phyloP scores from a whole-genome alignment of 2,888 invertebrate species.

The Drosophila putrida region DNA sequence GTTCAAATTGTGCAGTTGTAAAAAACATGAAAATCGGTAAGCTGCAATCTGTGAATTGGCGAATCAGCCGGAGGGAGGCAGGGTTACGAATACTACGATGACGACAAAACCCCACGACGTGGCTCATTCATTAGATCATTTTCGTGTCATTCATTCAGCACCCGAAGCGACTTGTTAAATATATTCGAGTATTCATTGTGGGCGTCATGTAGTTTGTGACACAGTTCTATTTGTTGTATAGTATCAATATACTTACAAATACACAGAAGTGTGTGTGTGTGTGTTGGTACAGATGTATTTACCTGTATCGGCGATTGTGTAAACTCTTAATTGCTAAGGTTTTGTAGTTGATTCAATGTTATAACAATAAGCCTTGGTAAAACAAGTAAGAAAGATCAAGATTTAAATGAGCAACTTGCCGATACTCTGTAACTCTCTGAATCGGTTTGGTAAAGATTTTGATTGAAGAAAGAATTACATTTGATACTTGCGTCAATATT shows the following conservation, averaged over 20 bases:
- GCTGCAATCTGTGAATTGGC: slow-evolving; percentile 31
- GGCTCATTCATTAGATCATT: slow-evolving; percentile 73
- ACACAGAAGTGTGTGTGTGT: slow-evolving; percentile 13
- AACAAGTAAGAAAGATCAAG: slow-evolving; percentile 4
- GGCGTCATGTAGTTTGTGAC: slow-evolving; percentile 54
- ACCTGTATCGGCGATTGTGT: slow-evolving; percentile 51
- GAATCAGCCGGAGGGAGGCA: neutral
- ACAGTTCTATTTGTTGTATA: slow-evolving; percentile 54
- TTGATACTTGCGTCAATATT: too few relatives aligned
- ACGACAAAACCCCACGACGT: slow-evolving; percentile 53
- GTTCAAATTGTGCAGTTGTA: slow-evolving; percentile 10
- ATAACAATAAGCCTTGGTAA: slow-evolving; percentile 51
- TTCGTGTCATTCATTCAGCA: slow-evolving; percentile 44
- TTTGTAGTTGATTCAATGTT: slow-evolving; percentile 49
- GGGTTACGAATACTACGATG: slow-evolving; percentile 30
- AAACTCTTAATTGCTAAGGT: slow-evolving; percentile 59
- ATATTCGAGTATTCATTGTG: slow-evolving; percentile 45
- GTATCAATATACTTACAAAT: slow-evolving; percentile 17
- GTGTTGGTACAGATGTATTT: slow-evolving; percentile 8
- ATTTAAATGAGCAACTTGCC: neutral
- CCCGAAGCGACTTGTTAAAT: slow-evolving; percentile 29
- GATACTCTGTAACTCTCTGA: slow-evolving; percentile 7
- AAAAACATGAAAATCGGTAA: slow-evolving; percentile 71
- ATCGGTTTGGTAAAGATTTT: too few relatives aligned
- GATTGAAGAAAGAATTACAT: too few relatives aligned